These are phyloP conservation scores for Pollenia angustigena DNA, from an alignment of 2,888 invertebrate genomes.

Conservation along the genomic window DNA sequence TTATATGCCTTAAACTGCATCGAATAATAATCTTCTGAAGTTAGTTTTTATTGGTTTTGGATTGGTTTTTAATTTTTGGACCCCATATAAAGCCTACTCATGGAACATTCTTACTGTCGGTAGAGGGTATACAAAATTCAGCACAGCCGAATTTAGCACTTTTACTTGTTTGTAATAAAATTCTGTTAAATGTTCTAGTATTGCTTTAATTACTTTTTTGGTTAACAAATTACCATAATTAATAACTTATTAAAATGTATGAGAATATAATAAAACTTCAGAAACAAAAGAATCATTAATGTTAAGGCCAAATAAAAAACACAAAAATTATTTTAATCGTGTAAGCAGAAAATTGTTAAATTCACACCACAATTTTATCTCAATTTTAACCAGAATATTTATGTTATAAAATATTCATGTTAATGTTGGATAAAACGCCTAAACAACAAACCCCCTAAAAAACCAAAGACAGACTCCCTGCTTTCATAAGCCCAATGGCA, in stretches of 20 bases:
- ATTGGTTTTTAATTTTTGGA: too few species aligned
- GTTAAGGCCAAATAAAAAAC: constrained; percentile 10
- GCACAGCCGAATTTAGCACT: too few species aligned
- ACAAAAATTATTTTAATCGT: constrained; percentile 20
- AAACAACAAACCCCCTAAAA: constrained; percentile 23
- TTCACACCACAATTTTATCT: background rate
- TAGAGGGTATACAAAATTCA: too few species aligned
- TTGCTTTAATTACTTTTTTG: constrained; percentile 22
- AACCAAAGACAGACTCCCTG: background rate
- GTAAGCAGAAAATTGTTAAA: constrained; percentile 28
- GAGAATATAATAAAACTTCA: constrained; percentile 8
- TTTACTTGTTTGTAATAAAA: background rate
- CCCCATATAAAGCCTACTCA: too few species aligned
- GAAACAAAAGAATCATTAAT: constrained; percentile 22
- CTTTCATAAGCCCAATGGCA: background rate
- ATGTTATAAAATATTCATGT: constrained; percentile 19
- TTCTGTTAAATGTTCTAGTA: background rate
- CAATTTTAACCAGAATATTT: background rate
- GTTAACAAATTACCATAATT: constrained; percentile 50
- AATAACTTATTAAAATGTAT: constrained; percentile 33
- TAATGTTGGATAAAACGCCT: constrained; percentile 36
- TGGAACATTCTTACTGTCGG: too few species aligned
- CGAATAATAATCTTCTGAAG: too few species aligned
- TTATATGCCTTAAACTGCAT: too few species aligned
- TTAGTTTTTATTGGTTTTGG: too few species aligned